A percentile compares a stretch with the other conserved stretches of the same genome.
Conservation (phyloP, 2,888 invertebrate species). For the Rhamphomyia laevipes region DNA sequence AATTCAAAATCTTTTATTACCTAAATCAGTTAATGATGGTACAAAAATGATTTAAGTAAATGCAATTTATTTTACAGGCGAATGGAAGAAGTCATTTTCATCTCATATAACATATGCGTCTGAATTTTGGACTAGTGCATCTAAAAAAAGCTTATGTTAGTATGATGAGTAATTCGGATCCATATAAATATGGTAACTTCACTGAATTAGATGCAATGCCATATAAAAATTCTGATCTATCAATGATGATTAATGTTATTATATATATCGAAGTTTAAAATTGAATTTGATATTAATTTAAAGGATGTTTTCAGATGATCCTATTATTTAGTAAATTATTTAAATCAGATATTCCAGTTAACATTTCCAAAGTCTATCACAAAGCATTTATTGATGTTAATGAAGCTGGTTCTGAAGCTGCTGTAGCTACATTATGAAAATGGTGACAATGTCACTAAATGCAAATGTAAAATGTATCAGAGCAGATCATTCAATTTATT, state of each 20-base stretch:
- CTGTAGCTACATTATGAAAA: conserved; percentile 55
- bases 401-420: conserved; percentile 80
- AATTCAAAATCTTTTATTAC: conserved; percentile 61
- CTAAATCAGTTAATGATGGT: conserved; percentile 39
- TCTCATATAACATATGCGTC: conserved; percentile 44
- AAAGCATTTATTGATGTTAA: conserved; percentile 81
- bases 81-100: conserved; percentile 58
- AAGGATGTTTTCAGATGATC: conserved; percentile 32
- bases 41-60: conserved; percentile 66
- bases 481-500: neutral
- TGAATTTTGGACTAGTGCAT: conserved; percentile 50
- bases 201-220: conserved; percentile 46
- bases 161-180: conserved; percentile 47
- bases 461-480: neutral
- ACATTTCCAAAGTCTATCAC: conserved; percentile 62
- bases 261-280: conserved; percentile 70
- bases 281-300: conserved; percentile 61
- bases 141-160: conserved; percentile 35
- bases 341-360: conserved; percentile 29
- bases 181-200: conserved; percentile 40
- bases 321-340: conserved; percentile 56
- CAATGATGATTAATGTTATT: conserved; percentile 53
- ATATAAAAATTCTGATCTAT: conserved; percentile 54
- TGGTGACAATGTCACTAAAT: neutral
- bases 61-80: conserved; percentile 76